Evolutionary conservation across 2,888 invertebrate species (phyloP).

Genomic region (Macaria notata): DNA sequence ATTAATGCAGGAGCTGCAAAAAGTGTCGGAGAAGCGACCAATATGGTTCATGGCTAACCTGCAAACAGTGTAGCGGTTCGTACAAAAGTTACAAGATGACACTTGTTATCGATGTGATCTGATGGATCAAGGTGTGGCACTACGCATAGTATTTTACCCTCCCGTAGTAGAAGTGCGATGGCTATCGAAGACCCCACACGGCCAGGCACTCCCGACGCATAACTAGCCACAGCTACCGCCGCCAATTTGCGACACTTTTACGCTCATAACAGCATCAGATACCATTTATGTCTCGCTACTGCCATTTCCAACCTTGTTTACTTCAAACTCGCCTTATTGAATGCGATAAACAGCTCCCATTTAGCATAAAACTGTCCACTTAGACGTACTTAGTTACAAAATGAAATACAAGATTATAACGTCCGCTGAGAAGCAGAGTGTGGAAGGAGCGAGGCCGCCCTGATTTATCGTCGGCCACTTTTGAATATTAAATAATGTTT

Average conservation of each 20-base stretch:
- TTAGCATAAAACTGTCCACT: slow-evolving; percentile 21
- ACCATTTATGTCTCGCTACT: slow-evolving; percentile 53
- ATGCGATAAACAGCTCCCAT: slow-evolving; percentile 16
- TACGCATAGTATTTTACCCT: slow-evolving; percentile 65
- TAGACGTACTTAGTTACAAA: slow-evolving; percentile 25
- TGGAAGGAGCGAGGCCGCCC: slow-evolving; percentile 76
- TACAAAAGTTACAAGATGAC: neutral
- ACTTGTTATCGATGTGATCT: slow-evolving; percentile 61
- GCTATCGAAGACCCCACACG: slow-evolving; percentile 70
- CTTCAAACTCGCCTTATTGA: slow-evolving; percentile 42
- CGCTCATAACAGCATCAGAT: slow-evolving; percentile 60
- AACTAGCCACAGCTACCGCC: slow-evolving; percentile 57
- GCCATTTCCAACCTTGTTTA: slow-evolving; percentile 49
- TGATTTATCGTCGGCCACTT: slow-evolving; percentile 80
- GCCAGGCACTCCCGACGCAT: slow-evolving; percentile 49
- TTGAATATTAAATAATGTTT: slow-evolving; percentile 83
- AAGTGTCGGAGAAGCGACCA: slow-evolving; percentile 32
- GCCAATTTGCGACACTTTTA: slow-evolving; percentile 70
- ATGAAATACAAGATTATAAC: slow-evolving; percentile 52
- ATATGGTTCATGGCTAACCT: slow-evolving; percentile 56
- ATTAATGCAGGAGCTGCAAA: slow-evolving; percentile 18
- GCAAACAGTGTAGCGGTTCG: slow-evolving; percentile 53
- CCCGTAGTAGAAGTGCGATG: slow-evolving; percentile 63
- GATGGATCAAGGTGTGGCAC: slow-evolving; percentile 72
- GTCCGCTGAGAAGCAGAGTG: slow-evolving; percentile 73